A percentile compares a stretch with the other conserved stretches of the same genome.
Conservation (phyloP, 2,113 vertebrate species). For the Rafetus swinhoei region DNA sequence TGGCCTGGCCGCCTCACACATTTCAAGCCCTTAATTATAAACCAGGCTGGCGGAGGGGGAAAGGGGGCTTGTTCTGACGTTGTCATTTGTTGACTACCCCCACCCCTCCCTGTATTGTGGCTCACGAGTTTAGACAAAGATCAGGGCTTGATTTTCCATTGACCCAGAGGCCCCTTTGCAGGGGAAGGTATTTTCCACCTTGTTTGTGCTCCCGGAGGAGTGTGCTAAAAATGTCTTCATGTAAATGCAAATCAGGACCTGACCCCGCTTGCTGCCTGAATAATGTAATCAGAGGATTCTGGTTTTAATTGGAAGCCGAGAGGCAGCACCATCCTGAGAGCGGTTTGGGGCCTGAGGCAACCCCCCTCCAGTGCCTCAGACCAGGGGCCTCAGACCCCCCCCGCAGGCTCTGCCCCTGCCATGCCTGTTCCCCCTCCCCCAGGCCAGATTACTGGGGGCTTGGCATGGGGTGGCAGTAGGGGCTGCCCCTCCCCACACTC, state of each 20-base stretch:
- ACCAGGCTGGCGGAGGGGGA: background rate
- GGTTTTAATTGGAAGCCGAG: background rate
- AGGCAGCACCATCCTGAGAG: too few species aligned
- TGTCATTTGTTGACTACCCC: background rate
- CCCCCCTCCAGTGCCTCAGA: too few species aligned
- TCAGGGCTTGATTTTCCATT: background rate
- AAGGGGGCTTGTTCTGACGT: background rate
- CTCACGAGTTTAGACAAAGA: rapidly evolving
- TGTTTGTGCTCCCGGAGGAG: background rate
- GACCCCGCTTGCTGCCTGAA: background rate
- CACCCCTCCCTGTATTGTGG: background rate
- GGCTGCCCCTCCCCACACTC: too few species aligned
- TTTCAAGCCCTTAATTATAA: background rate
- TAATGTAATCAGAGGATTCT: background rate
- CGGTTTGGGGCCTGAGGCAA: too few species aligned
- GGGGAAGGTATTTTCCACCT: background rate
- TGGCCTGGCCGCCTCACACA: background rate
- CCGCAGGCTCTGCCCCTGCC: too few species aligned
- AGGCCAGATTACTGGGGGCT: too few species aligned
- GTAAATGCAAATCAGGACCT: background rate
- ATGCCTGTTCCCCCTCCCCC: too few species aligned
- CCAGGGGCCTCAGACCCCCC: too few species aligned
- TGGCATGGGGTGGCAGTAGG: too few species aligned
- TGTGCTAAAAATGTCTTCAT: background rate
- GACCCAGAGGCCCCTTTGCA: background rate